phyloP scores from a whole-genome alignment of 2,113 vertebrate species.

The Alouatta palliata region DNA sequence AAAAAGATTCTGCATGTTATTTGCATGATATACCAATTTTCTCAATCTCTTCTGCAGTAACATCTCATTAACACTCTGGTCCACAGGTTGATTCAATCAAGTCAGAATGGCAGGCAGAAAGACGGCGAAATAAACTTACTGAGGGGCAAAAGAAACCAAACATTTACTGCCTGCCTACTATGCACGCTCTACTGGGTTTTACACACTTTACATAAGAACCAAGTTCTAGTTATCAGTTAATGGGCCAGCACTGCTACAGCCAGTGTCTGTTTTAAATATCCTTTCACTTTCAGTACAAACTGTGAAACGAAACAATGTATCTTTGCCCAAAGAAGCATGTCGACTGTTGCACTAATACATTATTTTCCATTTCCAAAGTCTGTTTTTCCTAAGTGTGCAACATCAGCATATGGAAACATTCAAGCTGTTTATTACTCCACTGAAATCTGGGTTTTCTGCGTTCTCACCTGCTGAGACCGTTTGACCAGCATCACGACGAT shows the following conservation, averaged over 20 bases:
- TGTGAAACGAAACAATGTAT: background rate
- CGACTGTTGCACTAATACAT: background rate
- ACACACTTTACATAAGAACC: background rate
- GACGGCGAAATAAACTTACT: background rate
- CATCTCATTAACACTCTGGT: background rate
- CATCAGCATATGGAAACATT: fast-evolving
- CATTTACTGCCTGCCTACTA: background rate
- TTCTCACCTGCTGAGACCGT: too few species aligned
- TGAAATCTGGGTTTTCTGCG: background rate
- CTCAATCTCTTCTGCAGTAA: background rate
- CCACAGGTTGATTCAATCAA: background rate
- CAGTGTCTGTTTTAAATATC: background rate
- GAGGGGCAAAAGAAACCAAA: background rate
- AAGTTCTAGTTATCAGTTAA: background rate
- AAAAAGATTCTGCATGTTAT: background rate
- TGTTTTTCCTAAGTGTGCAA: background rate
- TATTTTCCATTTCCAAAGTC: background rate
- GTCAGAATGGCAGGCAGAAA: background rate
- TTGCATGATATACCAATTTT: background rate
- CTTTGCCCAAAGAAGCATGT: background rate
- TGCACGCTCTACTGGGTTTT: background rate
- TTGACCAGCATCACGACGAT: background rate
- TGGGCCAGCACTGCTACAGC: fast-evolving
- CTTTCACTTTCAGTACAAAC: background rate
- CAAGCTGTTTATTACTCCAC: background rate